Percentiles rank a stretch among this genome's conserved stretches.
These are phyloP conservation scores for Cremastinae sp. DNA, from an alignment of 2,888 invertebrate genomes.

Conservation along the genomic window DNA sequence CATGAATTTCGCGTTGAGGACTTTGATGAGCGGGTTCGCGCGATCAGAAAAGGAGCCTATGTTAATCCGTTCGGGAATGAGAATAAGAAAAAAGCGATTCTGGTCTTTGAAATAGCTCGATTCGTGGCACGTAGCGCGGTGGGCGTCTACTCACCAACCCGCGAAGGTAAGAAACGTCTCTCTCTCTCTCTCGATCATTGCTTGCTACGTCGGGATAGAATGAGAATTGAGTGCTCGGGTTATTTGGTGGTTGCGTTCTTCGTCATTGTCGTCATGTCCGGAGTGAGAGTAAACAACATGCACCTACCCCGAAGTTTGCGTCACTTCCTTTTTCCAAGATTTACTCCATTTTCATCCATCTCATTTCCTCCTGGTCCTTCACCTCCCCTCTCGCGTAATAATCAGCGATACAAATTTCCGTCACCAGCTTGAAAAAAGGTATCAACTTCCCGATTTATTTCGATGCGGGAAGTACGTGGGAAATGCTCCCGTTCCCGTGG, in stretches of 20 bases:
- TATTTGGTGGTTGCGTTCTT: not conserved
- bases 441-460: not conserved
- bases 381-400: too few relatives aligned
- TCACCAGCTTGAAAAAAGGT: not conserved
- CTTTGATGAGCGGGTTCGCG: too few relatives aligned
- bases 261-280: not conserved
- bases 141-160: not conserved
- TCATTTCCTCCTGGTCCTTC: too few relatives aligned
- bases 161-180: not conserved
- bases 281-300: not conserved
- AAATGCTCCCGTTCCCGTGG: conserved; percentile 6
- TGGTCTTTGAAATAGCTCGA: too few relatives aligned
- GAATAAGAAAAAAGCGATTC: not conserved
- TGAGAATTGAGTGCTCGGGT: conserved; percentile 29
- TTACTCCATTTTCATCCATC: too few relatives aligned
- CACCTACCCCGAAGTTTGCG: too few relatives aligned
- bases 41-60: too few relatives aligned
- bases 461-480: not conserved
- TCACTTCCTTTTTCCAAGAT: too few relatives aligned
- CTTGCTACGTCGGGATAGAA: not conserved
- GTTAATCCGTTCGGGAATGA: too few relatives aligned
- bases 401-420: too few relatives aligned
- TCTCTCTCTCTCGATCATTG: conserved; percentile 34
- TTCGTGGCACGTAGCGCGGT: not conserved
- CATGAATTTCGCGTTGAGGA: too few relatives aligned